Base-by-base conservation (phyloP, 2,888 invertebrate species). In the Agonopterix heracliana region DNA sequence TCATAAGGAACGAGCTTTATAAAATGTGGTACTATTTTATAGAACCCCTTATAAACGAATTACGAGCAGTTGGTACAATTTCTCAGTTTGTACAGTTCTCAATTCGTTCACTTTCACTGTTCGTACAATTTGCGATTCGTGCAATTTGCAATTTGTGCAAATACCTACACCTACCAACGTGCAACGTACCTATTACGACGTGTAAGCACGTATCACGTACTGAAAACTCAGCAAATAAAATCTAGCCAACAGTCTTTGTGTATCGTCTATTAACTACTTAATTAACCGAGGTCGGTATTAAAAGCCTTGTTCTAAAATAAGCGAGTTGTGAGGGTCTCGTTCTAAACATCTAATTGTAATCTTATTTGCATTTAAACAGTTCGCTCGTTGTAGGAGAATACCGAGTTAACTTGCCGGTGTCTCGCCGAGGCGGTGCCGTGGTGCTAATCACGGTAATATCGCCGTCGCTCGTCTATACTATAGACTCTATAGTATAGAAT, bases 331-430 rank as follows among this genome's bases (percentile, higher is more conserved):
- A 66, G 60, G 63, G 68, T 66, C 66, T 71, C 68, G 41, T 41
- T 45, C 48, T 70, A 71, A 77, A 77, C 77, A 75, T 71, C 66
- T 76, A 72, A 75, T 75, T 74, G 73, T 74, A 71, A 76, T 71
- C 71, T 70, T 69, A 76, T 78, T 78, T 75, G 71, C 74, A 78
- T 78, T 71, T 71, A 71, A 74, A 74, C 66, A 66, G 65, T 69
- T 68, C 63, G 56, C 63, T 64, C 59, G 57, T 63, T 63, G 49
- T 54, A 57, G 59, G 64, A 60, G 50, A 60, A 63, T 65, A 66
- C 60, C 54, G 55, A 58, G 61, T 61, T 66, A 66, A 60, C 61
- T 65, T 54, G 14, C 38, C 45, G n/a, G 26, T 34, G 44, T 12
- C 44, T 35, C 41, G 40, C 40, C 41, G 44, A 8, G 36, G 35